Conservation (phyloP, 2,113 vertebrate species). For the Nannobrachium achirus region DNA sequence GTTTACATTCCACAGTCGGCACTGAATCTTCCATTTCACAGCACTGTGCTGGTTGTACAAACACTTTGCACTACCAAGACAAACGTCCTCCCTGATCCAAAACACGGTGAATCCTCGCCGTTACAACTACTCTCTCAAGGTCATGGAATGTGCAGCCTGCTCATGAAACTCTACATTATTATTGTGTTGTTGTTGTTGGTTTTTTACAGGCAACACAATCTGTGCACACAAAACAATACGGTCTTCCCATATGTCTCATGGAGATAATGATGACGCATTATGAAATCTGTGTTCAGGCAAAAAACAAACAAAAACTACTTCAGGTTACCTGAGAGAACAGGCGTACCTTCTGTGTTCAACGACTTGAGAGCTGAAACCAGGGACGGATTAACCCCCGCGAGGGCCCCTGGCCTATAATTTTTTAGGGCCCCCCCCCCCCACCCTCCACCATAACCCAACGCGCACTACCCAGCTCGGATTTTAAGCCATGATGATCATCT, state of each 20-base stretch:
- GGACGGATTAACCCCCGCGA: too few species aligned
- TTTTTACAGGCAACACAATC: too few species aligned
- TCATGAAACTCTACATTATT: too few species aligned
- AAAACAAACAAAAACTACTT: too few species aligned
- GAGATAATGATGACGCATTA: neutral
- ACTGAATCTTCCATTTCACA: neutral
- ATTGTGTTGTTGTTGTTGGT: too few species aligned
- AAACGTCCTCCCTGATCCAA: neutral
- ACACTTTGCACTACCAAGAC: neutral
- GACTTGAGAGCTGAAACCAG: slow-evolving; percentile 14
- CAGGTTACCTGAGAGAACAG: neutral
- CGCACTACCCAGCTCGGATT: too few species aligned
- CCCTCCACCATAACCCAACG: too few species aligned
- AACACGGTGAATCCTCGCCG: too few species aligned
- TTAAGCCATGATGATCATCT: too few species aligned
- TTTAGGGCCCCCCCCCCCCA: too few species aligned
- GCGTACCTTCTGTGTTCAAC: slow-evolving; percentile 10
- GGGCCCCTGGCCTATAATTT: too few species aligned
- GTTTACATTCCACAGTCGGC: neutral
- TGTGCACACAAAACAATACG: neutral
- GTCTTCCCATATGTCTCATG: neutral
- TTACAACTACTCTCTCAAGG: neutral
- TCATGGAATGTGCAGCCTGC: neutral
- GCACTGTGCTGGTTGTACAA: too few species aligned
- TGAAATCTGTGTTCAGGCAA: neutral